These are phyloP conservation scores for Hydrolagus affinis DNA, from an alignment of 2,113 vertebrate species.

Conservation along the genomic window DNA sequence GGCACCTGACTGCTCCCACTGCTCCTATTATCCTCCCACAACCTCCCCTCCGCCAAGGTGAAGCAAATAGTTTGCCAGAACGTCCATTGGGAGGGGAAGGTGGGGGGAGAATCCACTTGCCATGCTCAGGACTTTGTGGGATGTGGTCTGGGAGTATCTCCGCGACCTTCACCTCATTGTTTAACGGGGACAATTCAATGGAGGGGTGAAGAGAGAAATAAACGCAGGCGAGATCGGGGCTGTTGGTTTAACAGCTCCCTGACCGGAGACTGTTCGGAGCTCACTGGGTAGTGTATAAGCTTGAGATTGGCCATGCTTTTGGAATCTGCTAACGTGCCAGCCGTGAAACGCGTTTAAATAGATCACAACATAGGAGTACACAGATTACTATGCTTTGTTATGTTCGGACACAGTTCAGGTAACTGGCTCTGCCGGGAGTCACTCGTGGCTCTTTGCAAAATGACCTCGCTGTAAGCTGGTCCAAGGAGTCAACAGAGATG, in stretches of 20 bases:
- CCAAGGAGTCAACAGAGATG: neutral
- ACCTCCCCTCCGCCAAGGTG: neutral
- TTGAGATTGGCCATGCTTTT: conserved; percentile 18
- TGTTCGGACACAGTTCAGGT: neutral
- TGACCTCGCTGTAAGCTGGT: neutral
- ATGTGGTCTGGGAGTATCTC: neutral
- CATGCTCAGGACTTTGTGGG: too few relatives aligned
- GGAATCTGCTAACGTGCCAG: neutral
- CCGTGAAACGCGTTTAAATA: conserved; percentile 14
- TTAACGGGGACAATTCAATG: neutral
- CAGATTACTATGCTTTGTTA: neutral
- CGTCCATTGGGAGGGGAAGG: neutral
- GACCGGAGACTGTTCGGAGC: neutral
- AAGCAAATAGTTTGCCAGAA: neutral
- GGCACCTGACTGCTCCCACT: neutral
- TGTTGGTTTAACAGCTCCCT: neutral
- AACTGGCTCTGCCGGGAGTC: neutral
- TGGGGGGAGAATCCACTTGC: neutral
- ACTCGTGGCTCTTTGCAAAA: too few relatives aligned
- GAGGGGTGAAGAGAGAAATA: neutral
- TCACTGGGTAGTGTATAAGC: conserved; percentile 2
- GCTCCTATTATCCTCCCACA: too few relatives aligned
- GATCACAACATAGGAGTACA: conserved; percentile 20
- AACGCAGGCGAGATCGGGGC: neutral
- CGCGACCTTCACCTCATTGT: neutral